A percentile compares a stretch with the other conserved stretches of the same genome.
Evolutionary conservation across 1,140 invertebrate species (phyloP).

Genomic region (Amyelois transitella): DNA sequence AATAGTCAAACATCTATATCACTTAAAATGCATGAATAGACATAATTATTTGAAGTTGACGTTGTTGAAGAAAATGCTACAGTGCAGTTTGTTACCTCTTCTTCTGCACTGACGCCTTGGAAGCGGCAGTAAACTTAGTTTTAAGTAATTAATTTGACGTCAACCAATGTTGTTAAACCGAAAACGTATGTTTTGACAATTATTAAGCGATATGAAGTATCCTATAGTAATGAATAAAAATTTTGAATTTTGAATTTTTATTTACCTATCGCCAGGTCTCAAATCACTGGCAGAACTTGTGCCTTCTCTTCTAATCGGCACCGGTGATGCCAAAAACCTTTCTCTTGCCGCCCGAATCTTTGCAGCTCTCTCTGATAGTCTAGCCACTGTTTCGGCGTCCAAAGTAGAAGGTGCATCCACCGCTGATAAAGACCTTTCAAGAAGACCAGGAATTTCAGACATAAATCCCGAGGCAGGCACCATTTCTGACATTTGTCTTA

Average conservation of each 20-base stretch:
- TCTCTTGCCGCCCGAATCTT: constrained; percentile 79
- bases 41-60: too few relatives aligned
- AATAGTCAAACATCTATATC: too few relatives aligned
- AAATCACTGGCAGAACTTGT: constrained; percentile 63
- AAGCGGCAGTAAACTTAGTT: too few relatives aligned
- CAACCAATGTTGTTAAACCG: too few relatives aligned
- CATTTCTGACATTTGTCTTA: constrained; percentile 48
- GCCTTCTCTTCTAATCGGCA: constrained; percentile 49
- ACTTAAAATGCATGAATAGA: too few relatives aligned
- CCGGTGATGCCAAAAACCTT: constrained; percentile 73
- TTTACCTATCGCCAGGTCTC: constrained; percentile 57
- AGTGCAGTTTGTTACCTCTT: too few relatives aligned
- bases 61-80: too few relatives aligned
- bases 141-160: too few relatives aligned
- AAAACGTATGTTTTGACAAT: neutral
- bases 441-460: constrained; percentile 37
- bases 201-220: too few relatives aligned
- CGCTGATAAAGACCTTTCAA: constrained; percentile 48
- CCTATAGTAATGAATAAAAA: too few relatives aligned
- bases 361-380: constrained; percentile 68
- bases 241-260: too few relatives aligned
- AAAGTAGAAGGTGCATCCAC: constrained; percentile 23
- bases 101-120: too few relatives aligned
- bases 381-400: constrained; percentile 23
- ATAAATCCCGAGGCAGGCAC: constrained; percentile 40